Evolutionary conservation across 2,113 vertebrate species (phyloP).

Genomic region (Emydocephalus ijimae): DNA sequence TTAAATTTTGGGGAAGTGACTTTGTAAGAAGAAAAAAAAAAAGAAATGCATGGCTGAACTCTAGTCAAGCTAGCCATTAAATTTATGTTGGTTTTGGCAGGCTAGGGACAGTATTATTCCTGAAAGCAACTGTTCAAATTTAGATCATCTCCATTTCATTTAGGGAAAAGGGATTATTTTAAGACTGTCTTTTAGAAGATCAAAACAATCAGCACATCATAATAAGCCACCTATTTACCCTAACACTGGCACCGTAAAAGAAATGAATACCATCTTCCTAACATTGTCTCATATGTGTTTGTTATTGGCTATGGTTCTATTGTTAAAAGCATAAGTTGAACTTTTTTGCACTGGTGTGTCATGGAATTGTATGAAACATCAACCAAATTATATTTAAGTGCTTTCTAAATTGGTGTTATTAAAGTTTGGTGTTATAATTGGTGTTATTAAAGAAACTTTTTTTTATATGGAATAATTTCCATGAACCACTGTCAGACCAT

Average conservation of each 20-base stretch:
- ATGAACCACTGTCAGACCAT: not conserved
- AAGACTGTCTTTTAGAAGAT: not conserved
- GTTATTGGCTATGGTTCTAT: constrained; percentile 7
- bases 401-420: not conserved
- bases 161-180: not conserved
- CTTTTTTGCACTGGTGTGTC: not conserved
- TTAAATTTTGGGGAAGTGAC: not conserved
- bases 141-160: not conserved
- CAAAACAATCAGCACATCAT: not conserved
- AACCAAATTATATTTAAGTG: not conserved
- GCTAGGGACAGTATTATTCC: constrained; percentile 4
- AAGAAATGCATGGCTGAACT: not conserved
- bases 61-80: not conserved
- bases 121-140: not conserved
- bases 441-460: not conserved
- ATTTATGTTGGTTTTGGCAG: not conserved
- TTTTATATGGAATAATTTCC: not conserved
- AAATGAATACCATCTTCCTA: not conserved
- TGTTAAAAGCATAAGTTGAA: constrained; percentile 8
- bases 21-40: not conserved
- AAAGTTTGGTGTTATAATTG: not conserved
- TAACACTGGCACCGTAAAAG: not conserved
- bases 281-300: not conserved
- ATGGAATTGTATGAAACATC: not conserved
- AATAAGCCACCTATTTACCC: not conserved